A percentile compares a stretch with the other conserved stretches of the same genome.
Conservation (phyloP, 1,140 invertebrate genomes). For the Bombus fervidus region DNA sequence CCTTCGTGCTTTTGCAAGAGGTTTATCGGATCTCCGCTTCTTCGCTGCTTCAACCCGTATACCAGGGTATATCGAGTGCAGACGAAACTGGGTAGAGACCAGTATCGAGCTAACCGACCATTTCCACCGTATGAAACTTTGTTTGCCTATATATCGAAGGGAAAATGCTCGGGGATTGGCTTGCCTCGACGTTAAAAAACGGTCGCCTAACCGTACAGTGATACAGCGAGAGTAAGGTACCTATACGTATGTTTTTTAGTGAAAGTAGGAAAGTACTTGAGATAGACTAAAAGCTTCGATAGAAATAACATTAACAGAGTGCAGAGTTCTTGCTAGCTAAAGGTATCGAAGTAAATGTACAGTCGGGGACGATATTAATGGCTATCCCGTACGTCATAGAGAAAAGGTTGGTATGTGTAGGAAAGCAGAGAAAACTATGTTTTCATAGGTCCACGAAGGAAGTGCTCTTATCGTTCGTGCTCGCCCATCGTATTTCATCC, state of each 20-base stretch:
- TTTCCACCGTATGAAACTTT: conserved; percentile 63
- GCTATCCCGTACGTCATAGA: conserved; percentile 16
- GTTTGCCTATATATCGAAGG: conserved; percentile 45
- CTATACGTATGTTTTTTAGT: neutral
- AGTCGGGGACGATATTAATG: conserved; percentile 36
- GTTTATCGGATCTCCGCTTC: conserved; percentile 57
- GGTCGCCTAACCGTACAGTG: neutral
- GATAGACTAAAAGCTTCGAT: conserved; percentile 13
- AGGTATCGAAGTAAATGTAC: conserved; percentile 37
- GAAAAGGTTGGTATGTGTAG: neutral
- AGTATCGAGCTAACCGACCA: conserved; percentile 57
- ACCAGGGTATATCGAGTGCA: neutral
- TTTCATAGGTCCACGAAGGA: conserved; percentile 57
- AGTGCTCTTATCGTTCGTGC: conserved; percentile 44
- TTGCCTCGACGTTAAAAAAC: conserved; percentile 2
- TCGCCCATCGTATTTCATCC: conserved; percentile 53
- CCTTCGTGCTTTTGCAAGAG: conserved; percentile 60
- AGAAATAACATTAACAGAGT: conserved; percentile 39
- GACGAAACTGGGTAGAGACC: neutral
- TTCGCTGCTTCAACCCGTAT: neutral
- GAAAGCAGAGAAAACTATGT: conserved; percentile 35
- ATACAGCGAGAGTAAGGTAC: neutral
- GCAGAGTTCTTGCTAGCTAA: neutral
- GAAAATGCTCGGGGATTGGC: conserved; percentile 38
- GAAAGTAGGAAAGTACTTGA: neutral